Base-by-base conservation (phyloP, 2,888 invertebrate genomes). In the Cheilosia vulpina region DNA sequence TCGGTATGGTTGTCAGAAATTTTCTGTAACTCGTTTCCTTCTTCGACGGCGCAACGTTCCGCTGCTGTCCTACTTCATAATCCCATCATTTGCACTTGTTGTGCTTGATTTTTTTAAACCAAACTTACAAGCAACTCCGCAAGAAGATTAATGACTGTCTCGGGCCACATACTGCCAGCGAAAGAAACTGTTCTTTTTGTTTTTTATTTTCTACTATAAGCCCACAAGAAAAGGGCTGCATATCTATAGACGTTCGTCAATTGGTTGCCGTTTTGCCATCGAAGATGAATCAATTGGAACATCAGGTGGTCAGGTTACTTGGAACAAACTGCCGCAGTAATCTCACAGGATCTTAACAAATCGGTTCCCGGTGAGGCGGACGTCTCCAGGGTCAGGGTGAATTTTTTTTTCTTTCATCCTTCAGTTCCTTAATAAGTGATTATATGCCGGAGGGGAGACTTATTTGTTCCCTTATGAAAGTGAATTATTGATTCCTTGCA, bases 21-120 rank as follows among this genome's bases (percentile, higher is more conserved):
- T 57, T 52, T 47, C 45, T 62, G 43, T 4, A 65, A 65, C 21
- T 47, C 57, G 19, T 50, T 62, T 43, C 17, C 9, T 63, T 55
- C 71, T 24, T 55, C 17, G 27, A 77, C 55, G 50, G 69, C 55
- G 50, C 38, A 21, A n/a, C 45, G 19, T 9, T 45, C 34, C 9
- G 52, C 57, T 65, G 52, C 55, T 66, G 47, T 21, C 63, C 65
- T 55, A 80, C 66, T 85, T 85, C 80, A 85, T 85, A 85, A 81
- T 76, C 80, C 80, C 63, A 72, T 85, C 85, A 85, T 81, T 68
- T 77, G 76, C 85, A 85, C 80, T 85, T 81, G 85, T 80, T 85
- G 80, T 76, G 72, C 47, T 47, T 3, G 17, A 17, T 71, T 66
- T 52, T 27, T 65, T 43, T 55, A 45, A 80, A 80, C 72, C 80